Evolutionary conservation across 2,797 vertebrate species (phyloP).

Genomic region (Paratrypauchen microcephalus): DNA sequence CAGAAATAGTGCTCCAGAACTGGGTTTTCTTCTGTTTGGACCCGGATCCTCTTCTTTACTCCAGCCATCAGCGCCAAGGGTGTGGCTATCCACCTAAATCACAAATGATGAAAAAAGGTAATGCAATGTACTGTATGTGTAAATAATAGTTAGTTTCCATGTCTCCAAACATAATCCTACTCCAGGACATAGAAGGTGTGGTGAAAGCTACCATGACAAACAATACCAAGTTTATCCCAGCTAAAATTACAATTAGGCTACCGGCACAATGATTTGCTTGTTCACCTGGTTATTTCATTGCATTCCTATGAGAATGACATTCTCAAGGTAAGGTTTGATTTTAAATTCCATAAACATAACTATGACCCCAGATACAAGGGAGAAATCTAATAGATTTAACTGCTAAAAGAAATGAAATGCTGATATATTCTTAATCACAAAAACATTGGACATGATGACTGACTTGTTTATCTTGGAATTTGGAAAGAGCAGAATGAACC

Average conservation of each 20-base stretch:
- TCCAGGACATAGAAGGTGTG: not conserved
- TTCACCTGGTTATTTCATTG: not conserved
- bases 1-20: conserved; percentile 74
- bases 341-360: too few species aligned
- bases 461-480: too few species aligned
- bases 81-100: conserved; percentile 81
- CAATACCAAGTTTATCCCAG: not conserved
- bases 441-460: too few species aligned
- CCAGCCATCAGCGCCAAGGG: conserved; percentile 83
- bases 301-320: not conserved
- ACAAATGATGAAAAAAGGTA: conserved; percentile 4
- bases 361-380: too few species aligned
- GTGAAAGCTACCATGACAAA: not conserved
- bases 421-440: too few species aligned
- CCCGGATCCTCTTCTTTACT: conserved; percentile 76
- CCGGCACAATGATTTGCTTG: not conserved
- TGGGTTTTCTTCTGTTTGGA: conserved; percentile 76
- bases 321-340: too few species aligned
- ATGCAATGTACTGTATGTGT: too few species aligned
- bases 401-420: too few species aligned
- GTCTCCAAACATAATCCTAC: not conserved
- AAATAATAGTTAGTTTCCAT: not conserved
- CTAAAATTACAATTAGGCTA: not conserved
- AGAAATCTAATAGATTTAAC: too few species aligned
- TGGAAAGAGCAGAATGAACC: too few species aligned